A percentile compares a stretch with the other conserved stretches of the same genome.
phyloP scores from a whole-genome alignment of 2,888 invertebrate genomes.

The Scaeva pyrastri region DNA sequence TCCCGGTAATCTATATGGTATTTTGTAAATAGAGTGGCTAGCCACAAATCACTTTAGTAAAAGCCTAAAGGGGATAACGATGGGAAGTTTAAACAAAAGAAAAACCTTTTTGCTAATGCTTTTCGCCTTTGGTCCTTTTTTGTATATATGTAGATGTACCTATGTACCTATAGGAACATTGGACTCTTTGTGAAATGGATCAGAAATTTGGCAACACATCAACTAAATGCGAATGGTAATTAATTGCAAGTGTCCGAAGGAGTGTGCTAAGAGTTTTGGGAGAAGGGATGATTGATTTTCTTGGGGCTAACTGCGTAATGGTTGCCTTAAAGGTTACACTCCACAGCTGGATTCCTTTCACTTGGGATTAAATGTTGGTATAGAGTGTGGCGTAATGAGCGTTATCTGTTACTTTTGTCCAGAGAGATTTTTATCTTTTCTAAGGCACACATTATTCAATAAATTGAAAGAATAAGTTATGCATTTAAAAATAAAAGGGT shows the following conservation, averaged over 20 bases:
- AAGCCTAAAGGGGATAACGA: conserved; percentile 37
- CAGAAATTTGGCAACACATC: conserved; percentile 49
- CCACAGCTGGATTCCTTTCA: not conserved
- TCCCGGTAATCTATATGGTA: conserved; percentile 3
- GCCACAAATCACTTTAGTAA: conserved; percentile 48
- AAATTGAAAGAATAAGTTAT: conserved; percentile 18
- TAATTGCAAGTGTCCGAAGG: conserved; percentile 53
- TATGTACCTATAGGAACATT: not conserved
- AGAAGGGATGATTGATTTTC: conserved; percentile 51
- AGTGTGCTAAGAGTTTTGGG: conserved; percentile 37
- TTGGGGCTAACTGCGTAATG: conserved; percentile 49
- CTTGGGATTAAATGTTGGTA: conserved; percentile 21
- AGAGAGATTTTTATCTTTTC: conserved; percentile 10
- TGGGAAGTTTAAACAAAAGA: conserved; percentile 40
- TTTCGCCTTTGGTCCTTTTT: conserved; percentile 40
- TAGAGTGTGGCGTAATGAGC: conserved; percentile 30
- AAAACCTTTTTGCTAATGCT: conserved; percentile 26
- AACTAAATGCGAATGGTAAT: conserved; percentile 63
- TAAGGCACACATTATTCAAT: conserved; percentile 20
- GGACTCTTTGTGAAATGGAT: conserved; percentile 55
- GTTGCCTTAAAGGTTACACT: conserved; percentile 28
- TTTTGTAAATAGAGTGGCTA: conserved; percentile 44
- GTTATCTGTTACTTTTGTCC: conserved; percentile 45
- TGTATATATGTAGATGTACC: not conserved
- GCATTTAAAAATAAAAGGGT: conserved; percentile 24